Conservation (phyloP, 2,888 invertebrate genomes). For the Mantis religiosa region DNA sequence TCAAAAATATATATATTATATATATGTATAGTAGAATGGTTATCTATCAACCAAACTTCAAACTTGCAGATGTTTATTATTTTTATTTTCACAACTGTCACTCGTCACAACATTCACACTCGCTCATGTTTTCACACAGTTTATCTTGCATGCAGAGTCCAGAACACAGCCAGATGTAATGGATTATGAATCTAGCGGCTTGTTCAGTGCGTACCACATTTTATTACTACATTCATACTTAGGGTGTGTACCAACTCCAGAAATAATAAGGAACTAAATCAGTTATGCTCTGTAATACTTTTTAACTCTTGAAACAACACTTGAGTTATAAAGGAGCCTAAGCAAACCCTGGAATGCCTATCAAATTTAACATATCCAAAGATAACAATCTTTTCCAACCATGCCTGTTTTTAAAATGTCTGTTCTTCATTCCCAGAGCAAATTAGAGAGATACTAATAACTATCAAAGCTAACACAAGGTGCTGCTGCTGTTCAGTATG, state of each 20-base stretch:
- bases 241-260: constrained; percentile 6
- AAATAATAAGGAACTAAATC: background rate
- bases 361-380: background rate
- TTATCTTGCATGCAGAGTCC: background rate
- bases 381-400: background rate
- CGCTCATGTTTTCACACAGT: background rate
- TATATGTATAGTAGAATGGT: constrained; percentile 18
- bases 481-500: background rate
- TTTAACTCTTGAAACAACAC: background rate
- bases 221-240: background rate
- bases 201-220: background rate
- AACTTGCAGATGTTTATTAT: background rate
- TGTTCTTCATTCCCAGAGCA: background rate
- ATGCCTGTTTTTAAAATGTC: background rate
- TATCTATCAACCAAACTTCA: background rate
- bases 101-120: background rate
- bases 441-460: background rate
- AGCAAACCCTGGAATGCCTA: background rate
- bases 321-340: background rate
- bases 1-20: constrained; percentile 30
- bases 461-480: background rate
- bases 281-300: background rate
- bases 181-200: background rate
- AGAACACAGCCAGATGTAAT: constrained; percentile 17
- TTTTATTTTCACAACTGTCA: background rate